Percentiles rank a stretch among this genome's conserved stretches.
Conservation (phyloP, 2,113 vertebrate genomes). For the Ursus arctos region DNA sequence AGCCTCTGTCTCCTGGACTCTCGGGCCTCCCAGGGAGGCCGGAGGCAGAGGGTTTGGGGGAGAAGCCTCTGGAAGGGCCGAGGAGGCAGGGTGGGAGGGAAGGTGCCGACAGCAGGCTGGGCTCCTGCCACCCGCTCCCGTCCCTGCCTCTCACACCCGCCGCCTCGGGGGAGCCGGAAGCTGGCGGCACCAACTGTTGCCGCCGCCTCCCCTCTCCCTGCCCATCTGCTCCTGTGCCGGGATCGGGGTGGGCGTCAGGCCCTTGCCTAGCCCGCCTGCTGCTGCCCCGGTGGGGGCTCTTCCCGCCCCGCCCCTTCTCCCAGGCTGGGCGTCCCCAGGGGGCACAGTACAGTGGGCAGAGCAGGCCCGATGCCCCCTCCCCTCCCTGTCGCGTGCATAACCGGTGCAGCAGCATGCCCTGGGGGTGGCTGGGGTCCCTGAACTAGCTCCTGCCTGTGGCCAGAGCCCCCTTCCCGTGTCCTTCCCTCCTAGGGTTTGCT, state of each 20-base stretch:
- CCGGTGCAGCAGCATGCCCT: rapidly evolving
- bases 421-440: background rate
- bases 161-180: conserved; percentile 19
- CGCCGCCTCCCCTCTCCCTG: conserved; percentile 50
- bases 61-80: conserved; percentile 42
- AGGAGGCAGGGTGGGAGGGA: background rate
- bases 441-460: rapidly evolving
- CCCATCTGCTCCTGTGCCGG: conserved; percentile 51
- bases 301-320: background rate
- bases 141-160: conserved; percentile 60
- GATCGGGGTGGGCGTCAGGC: background rate
- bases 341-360: rapidly evolving
- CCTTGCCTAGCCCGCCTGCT: background rate
- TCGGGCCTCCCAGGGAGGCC: background rate
- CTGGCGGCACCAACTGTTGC: conserved; percentile 60
- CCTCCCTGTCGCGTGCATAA: rapidly evolving
- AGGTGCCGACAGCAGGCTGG: conserved; percentile 62
- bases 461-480: rapidly evolving
- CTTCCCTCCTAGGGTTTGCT: background rate
- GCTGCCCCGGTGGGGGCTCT: background rate
- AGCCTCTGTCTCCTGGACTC: background rate
- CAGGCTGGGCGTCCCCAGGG: background rate
- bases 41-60: background rate
- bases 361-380: background rate
- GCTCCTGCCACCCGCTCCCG: conserved; percentile 52